phyloP scores from a whole-genome alignment of 2,888 invertebrate species.

The Sacculina carcini region DNA sequence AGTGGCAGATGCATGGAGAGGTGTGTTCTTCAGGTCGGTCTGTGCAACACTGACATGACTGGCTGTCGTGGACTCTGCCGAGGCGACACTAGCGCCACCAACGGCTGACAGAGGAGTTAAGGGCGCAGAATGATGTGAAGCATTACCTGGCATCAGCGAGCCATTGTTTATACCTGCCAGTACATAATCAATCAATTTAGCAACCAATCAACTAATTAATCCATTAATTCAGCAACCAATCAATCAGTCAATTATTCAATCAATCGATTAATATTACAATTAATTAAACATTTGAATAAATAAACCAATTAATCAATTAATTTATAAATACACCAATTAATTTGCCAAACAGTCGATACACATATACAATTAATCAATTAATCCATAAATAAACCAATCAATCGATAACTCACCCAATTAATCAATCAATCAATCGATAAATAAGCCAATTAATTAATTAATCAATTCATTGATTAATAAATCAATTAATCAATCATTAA shows the following conservation, averaged over 20 bases:
- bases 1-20: conserved; percentile 17
- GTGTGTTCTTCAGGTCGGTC: conserved; percentile 7
- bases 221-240: neutral
- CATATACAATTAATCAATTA: too few relatives aligned
- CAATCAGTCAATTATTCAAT: neutral
- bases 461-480: too few relatives aligned
- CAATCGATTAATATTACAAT: neutral
- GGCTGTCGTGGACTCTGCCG: conserved; percentile 27
- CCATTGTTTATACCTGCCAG: conserved; percentile 42
- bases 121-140: too few relatives aligned
- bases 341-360: too few relatives aligned
- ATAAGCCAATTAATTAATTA: too few relatives aligned
- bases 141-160: conserved; percentile 47
- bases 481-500: too few relatives aligned
- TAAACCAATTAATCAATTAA: neutral
- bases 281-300: neutral
- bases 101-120: too few relatives aligned
- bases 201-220: neutral
- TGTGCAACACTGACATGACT: neutral
- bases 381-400: too few relatives aligned
- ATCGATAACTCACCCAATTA: too few relatives aligned
- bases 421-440: too few relatives aligned
- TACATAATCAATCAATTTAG: neutral
- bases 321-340: too few relatives aligned
- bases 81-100: conserved; percentile 23